Conservation (phyloP, 2,888 invertebrate genomes). For the Hylaea fasciaria region DNA sequence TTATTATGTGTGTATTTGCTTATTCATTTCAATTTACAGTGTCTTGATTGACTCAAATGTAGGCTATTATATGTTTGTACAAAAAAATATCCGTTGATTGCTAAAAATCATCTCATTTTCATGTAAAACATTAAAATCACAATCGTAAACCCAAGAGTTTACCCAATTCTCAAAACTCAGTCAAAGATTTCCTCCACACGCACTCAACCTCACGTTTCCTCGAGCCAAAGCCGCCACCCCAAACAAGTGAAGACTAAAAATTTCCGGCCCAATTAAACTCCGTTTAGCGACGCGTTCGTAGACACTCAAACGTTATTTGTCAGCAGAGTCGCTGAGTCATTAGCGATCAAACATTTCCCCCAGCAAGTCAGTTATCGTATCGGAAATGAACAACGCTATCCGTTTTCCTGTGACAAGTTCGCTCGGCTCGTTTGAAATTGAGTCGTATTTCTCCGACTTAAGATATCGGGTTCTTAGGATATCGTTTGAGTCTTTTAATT, state of each 20-base stretch:
- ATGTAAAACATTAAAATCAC: too few species aligned
- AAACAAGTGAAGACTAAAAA: not conserved
- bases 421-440: conserved; percentile 14
- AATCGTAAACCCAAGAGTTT: too few species aligned
- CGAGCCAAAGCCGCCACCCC: too few species aligned
- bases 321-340: conserved; percentile 25
- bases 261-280: conserved; percentile 2
- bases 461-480: conserved; percentile 2
- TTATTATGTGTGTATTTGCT: too few species aligned
- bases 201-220: too few species aligned
- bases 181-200: too few species aligned
- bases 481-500: conserved; percentile 31
- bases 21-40: too few species aligned
- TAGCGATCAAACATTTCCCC: conserved; percentile 29
- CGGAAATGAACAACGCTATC: conserved; percentile 32
- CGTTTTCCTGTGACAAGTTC: conserved; percentile 25
- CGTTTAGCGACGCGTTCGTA: not conserved
- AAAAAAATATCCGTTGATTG: too few species aligned
- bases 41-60: too few species aligned
- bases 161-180: too few species aligned
- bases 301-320: conserved; percentile 20
- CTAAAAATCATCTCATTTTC: too few species aligned
- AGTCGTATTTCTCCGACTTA: conserved; percentile 19
- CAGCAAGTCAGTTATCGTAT: conserved; percentile 26
- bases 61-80: too few species aligned